Evolutionary conservation across 2,797 vertebrate genomes (phyloP).

Genomic region (Halcyon chelicuti): DNA sequence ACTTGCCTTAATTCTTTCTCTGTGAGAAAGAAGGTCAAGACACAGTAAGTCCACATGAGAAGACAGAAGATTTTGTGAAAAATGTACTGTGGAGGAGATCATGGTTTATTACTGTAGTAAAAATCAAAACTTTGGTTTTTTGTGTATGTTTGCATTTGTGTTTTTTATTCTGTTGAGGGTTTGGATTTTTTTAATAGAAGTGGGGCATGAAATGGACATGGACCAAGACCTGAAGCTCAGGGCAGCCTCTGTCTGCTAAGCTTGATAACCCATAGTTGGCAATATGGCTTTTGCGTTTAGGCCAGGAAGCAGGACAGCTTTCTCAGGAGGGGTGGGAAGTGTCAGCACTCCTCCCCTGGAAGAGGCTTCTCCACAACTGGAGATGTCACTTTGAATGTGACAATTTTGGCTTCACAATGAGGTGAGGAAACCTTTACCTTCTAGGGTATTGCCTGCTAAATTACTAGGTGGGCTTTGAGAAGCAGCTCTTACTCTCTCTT

Average conservation of each 20-base stretch:
- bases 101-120: background rate
- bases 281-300: background rate
- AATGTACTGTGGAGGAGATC: background rate
- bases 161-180: too few species aligned
- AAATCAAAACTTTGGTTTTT: background rate
- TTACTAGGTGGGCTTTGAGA: background rate
- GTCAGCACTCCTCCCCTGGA: background rate
- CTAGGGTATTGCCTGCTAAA: background rate
- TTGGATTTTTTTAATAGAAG: background rate
- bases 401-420: background rate
- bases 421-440: background rate
- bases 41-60: background rate
- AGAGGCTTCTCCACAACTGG: background rate
- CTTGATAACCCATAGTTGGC: rapidly evolving
- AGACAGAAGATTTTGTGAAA: background rate
- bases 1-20: background rate
- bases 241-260: background rate
- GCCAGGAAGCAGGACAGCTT: background rate
- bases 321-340: background rate
- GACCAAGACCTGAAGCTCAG: background rate
- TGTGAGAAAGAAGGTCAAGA: background rate
- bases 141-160: rapidly evolving
- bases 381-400: background rate
- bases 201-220: background rate
- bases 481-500: background rate